These are phyloP conservation scores for Hemaris fuciformis DNA, from an alignment of 2,888 invertebrate species.

Conservation along the genomic window DNA sequence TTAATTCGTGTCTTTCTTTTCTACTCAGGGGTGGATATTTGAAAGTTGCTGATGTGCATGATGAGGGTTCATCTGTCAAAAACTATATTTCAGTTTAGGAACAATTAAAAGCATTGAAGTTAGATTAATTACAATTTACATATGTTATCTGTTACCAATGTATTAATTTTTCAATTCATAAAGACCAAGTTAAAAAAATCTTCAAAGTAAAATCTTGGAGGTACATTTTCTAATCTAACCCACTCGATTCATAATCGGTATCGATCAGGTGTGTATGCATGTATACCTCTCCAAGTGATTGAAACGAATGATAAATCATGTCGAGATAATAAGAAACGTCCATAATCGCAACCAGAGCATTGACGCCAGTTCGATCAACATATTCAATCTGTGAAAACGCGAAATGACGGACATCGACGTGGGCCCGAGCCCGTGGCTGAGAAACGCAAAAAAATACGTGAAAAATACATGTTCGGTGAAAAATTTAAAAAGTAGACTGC, in stretches of 20 bases:
- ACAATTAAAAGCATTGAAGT: no score
- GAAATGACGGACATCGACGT: background rate
- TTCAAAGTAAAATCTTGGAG: background rate
- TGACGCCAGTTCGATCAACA: background rate
- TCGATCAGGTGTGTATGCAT: background rate
- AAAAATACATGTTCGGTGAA: constrained; percentile 58
- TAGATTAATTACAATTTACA: no score
- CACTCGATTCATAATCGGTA: background rate
- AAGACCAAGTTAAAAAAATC: no score
- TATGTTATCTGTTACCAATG: no score
- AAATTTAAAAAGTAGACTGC: constrained; percentile 80
- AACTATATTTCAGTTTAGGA: no score
- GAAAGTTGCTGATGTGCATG: no score
- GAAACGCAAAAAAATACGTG: background rate
- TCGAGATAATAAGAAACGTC: background rate
- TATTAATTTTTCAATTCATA: no score
- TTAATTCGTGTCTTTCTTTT: no score
- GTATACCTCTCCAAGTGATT: constrained; percentile 9
- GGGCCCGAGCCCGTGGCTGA: background rate
- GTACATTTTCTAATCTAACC: background rate
- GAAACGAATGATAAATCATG: constrained; percentile 20
- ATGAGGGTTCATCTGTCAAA: no score
- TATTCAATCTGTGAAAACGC: background rate
- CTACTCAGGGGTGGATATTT: no score
- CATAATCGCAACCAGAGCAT: background rate